These are phyloP conservation scores for Calonectris borealis DNA, from an alignment of 2,113 vertebrate genomes.

Conservation along the genomic window DNA sequence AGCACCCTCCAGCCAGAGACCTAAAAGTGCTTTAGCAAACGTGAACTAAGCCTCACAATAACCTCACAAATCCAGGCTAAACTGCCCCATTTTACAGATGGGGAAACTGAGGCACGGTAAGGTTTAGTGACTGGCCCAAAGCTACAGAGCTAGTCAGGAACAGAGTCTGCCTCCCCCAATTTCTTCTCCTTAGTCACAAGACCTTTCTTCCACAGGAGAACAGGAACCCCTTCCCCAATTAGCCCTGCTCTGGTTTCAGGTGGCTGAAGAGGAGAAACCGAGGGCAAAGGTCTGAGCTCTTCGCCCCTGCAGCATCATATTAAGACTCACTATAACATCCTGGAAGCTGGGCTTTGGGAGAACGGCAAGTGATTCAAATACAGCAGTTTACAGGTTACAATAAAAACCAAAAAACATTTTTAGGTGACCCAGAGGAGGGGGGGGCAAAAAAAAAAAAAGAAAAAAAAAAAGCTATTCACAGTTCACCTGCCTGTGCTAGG, in stretches of 20 bases:
- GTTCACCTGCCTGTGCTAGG: constrained; percentile 61
- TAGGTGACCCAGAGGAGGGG: neutral
- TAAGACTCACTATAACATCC: constrained; percentile 13
- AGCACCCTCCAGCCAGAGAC: neutral
- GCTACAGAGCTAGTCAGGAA: neutral
- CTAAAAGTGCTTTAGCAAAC: neutral
- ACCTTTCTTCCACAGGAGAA: neutral
- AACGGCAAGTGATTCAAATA: constrained; percentile 63
- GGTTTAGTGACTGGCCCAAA: neutral
- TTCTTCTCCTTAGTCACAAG: neutral
- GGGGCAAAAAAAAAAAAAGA: neutral
- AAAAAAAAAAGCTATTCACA: constrained; percentile 26
- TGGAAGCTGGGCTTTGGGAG: constrained; percentile 16
- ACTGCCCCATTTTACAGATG: constrained; percentile 18
- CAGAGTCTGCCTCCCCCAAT: neutral
- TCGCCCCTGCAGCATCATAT: neutral
- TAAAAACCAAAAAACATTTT: constrained; percentile 47
- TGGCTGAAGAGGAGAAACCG: neutral
- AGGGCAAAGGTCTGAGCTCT: neutral
- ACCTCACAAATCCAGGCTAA: neutral
- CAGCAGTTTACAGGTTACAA: constrained; percentile 75
- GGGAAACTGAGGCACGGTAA: constrained; percentile 24
- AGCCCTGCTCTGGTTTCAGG: neutral
- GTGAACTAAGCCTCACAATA: neutral
- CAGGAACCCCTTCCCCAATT: neutral